These are phyloP conservation scores for Sclerurus mexicanus DNA, from an alignment of 2,113 vertebrate genomes.

Conservation along the genomic window DNA sequence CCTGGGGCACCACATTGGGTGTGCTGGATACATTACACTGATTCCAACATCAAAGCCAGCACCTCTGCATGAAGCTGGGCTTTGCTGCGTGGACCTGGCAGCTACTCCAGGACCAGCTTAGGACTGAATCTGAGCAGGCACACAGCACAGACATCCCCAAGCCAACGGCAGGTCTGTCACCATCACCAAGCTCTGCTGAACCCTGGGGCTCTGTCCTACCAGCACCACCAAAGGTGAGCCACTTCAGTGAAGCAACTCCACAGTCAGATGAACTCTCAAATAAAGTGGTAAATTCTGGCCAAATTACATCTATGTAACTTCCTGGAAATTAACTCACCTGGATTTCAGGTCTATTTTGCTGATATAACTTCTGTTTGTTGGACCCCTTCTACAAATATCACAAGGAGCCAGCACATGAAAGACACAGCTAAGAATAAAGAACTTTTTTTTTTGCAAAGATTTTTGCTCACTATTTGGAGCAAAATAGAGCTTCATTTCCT, in stretches of 20 bases:
- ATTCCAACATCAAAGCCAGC: not conserved
- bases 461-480: not conserved
- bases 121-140: not conserved
- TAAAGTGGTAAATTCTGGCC: not conserved
- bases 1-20: fast-evolving
- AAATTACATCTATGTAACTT: not conserved
- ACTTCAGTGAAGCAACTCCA: not conserved
- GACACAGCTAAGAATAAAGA: not conserved
- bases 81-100: not conserved
- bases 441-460: not conserved
- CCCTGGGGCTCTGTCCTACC: not conserved
- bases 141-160: not conserved
- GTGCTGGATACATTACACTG: not conserved
- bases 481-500: not conserved
- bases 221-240: not conserved
- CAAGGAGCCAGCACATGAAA: not conserved
- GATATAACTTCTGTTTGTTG: not conserved
- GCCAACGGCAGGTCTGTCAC: fast-evolving
- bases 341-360: not conserved
- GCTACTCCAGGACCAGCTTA: not conserved
- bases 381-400: not conserved
- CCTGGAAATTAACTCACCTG: not conserved
- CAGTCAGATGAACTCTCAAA: not conserved
- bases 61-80: not conserved
- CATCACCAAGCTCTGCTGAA: not conserved